Conservation (phyloP, 1,140 invertebrate species). For the Heliothis subflexa region DNA sequence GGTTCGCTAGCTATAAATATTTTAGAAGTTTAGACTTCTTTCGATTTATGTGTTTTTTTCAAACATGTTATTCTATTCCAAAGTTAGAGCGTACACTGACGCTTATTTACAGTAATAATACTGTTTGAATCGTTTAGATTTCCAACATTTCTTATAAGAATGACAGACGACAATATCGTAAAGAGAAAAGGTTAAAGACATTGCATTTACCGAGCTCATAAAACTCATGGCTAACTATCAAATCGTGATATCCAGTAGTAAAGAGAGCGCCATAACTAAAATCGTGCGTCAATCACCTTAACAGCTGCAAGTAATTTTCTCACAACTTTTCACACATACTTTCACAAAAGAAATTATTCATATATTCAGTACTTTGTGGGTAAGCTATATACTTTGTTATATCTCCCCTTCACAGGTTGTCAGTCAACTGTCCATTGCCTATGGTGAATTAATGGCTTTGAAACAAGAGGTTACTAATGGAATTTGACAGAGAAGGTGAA, state of each 20-base stretch:
- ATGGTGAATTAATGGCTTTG: constrained; percentile 33
- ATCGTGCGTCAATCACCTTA: constrained; percentile 27
- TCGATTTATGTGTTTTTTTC: background rate
- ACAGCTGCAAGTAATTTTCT: constrained; percentile 23
- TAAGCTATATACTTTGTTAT: too few relatives aligned
- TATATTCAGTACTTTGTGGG: constrained; percentile 8
- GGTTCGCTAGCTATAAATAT: background rate
- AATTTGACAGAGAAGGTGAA: constrained; percentile 10
- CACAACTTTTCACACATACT: constrained; percentile 38
- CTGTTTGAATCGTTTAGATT: background rate
- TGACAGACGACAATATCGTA: background rate
- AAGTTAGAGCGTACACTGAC: too few relatives aligned
- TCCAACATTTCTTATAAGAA: background rate
- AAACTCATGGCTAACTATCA: constrained; percentile 35
- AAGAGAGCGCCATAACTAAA: constrained; percentile 27
- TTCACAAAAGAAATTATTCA: constrained; percentile 46
- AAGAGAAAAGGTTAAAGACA: constrained; percentile 10
- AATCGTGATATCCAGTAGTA: constrained; percentile 33
- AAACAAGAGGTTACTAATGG: constrained; percentile 38
- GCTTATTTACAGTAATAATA: background rate
- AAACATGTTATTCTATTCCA: background rate
- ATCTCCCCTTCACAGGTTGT: constrained; percentile 19
- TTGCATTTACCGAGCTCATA: constrained; percentile 21
- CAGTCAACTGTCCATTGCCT: constrained; percentile 38
- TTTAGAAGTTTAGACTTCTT: background rate